Percentiles rank a stretch among this genome's conserved stretches.
Evolutionary conservation across 2,113 vertebrate genomes (phyloP).

Genomic region (Athene cunicularia): DNA sequence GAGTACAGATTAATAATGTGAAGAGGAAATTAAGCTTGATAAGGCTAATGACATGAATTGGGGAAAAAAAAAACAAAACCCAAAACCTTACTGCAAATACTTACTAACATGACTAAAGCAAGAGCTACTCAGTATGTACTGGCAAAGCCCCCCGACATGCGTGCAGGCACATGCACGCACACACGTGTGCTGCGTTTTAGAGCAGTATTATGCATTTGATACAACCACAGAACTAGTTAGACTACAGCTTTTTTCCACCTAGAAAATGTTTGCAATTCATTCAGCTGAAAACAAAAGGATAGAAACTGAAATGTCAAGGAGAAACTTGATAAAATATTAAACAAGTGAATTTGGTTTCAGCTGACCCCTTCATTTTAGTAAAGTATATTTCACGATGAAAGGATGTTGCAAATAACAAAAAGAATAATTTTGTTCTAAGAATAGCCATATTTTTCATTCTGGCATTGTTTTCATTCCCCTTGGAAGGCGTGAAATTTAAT

Average conservation of each 20-base stretch:
- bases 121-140: not conserved
- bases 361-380: not conserved
- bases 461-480: not conserved
- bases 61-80: not conserved
- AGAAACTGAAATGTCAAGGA: not conserved
- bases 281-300: not conserved
- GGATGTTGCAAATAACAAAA: not conserved
- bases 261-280: not conserved
- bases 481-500: not conserved
- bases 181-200: rapidly evolving
- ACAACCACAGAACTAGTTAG: not conserved
- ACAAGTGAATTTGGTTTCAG: not conserved
- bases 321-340: not conserved
- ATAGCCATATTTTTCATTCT: not conserved
- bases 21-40: not conserved
- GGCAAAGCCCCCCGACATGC: not conserved
- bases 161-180: rapidly evolving
- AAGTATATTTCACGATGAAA: not conserved
- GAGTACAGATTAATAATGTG: not conserved
- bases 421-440: not conserved
- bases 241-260: not conserved
- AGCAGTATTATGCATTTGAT: not conserved
- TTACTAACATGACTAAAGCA: not conserved
- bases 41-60: not conserved
- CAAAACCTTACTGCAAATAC: not conserved